Base-by-base conservation (phyloP, 2,797 vertebrate species). In the Hyperoplus lanceolatus region DNA sequence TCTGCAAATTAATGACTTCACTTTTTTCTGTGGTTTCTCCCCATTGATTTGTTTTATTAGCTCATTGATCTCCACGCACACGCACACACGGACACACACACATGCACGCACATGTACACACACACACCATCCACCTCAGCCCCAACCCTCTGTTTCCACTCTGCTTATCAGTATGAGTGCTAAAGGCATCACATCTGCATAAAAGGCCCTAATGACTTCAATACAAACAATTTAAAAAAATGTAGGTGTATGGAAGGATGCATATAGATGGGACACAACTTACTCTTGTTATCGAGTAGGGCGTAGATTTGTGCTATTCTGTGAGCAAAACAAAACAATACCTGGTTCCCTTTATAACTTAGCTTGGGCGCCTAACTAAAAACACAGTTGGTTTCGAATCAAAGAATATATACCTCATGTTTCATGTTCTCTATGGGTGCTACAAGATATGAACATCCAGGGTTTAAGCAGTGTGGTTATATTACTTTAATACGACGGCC, bases 41-140 rank as follows among this genome's bases (percentile, higher is more conserved):
- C 83, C 77, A 94, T 95, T 83, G 93, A 95, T 95, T 94, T 94
- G 92, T 94, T 95, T 94, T 93, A 95, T 95, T 95, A 94, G 92
- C 91, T 85, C 84, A 96, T 95, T 94, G 94, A 95, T 94, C 93
- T 89, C 85, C 74, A 88, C 79, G 88, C 86, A 77, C 69, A 77
- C 69, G 61, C 57, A 42, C 43, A 45, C 29, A 62, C 60, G 9
- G 50, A 14, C 60, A 18, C 6, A 12, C 10, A n/a, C 21, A 14
- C 60, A 18, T 3, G 6, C 10, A n/a, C 21, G 12, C 42, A n/a
- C 57, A 42, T 29, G 29, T 3, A 29, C 29, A 29, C 13, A 14
- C n/a, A n/a, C 65, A 54, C 69, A 65, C 57, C 72, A 74, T 82
- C 74, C 70, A 70, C 86, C 62, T 82, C 76, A 54, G 41, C 68